Conservation (phyloP, 2,797 vertebrate genomes). For the Diplodus puntazzo region DNA sequence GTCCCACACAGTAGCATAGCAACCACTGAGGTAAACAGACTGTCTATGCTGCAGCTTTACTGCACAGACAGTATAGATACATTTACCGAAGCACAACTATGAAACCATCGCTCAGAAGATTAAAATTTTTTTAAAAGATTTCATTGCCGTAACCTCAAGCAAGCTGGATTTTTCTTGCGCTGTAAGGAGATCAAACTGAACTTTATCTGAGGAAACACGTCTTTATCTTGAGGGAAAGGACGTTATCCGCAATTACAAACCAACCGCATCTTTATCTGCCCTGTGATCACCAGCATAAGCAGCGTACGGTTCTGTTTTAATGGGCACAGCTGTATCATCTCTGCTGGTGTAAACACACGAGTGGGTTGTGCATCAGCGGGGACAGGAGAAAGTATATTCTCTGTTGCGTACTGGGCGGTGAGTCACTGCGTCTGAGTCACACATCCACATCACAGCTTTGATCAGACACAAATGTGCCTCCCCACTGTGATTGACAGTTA, state of each 20-base stretch:
- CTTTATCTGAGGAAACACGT: neutral
- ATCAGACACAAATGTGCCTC: constrained; percentile 25
- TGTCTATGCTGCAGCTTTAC: constrained; percentile 3
- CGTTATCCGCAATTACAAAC: constrained; percentile 1
- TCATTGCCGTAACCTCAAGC: neutral
- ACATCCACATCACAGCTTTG: constrained; percentile 1
- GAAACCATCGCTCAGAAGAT: constrained; percentile 1
- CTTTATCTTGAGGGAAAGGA: neutral
- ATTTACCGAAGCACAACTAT: neutral
- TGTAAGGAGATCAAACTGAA: neutral
- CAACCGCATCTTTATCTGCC: neutral
- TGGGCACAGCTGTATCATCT: constrained; percentile 7
- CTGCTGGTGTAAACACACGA: constrained; percentile 28
- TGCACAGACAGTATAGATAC: neutral
- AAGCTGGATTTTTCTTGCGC: neutral
- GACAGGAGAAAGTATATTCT: constrained; percentile 29
- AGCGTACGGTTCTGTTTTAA: constrained; percentile 19
- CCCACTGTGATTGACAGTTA: neutral
- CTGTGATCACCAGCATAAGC: constrained; percentile 23
- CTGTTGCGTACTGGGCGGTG: constrained; percentile 23
- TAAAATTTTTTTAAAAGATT: constrained; percentile 2
- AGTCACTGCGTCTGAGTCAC: constrained; percentile 53
- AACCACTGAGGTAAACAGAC: constrained; percentile 13
- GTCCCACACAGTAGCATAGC: constrained; percentile 26
- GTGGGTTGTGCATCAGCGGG: constrained; percentile 13